phyloP scores from a whole-genome alignment of 2,888 invertebrate genomes.

The Oscheius myriophilus region DNA sequence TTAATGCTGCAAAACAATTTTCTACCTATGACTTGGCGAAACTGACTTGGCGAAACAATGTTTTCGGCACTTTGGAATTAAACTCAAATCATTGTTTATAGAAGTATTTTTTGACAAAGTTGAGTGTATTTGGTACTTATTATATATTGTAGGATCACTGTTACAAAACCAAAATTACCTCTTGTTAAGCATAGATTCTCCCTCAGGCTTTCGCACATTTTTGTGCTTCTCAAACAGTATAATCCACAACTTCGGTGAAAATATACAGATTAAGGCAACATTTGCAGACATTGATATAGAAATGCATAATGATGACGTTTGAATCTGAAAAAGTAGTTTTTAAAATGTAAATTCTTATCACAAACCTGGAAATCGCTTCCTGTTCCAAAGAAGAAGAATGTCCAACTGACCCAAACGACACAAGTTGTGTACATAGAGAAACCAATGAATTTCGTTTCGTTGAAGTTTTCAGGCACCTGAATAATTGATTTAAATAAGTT shows the following conservation, averaged over 20 bases:
- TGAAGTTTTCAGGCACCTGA: slow-evolving; percentile 78
- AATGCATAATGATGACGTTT: slow-evolving; percentile 80
- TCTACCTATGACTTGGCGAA: no score
- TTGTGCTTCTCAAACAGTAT: slow-evolving; percentile 81
- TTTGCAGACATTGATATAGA: slow-evolving; percentile 80
- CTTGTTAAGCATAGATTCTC: slow-evolving; percentile 64
- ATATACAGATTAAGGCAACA: slow-evolving; percentile 79
- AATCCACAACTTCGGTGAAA: slow-evolving; percentile 81
- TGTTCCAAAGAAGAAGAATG: slow-evolving; percentile 84
- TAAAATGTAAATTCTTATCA: background rate
- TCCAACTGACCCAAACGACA: slow-evolving; percentile 83
- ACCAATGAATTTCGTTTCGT: slow-evolving; percentile 78
- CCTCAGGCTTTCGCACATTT: slow-evolving; percentile 76
- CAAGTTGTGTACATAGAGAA: slow-evolving; percentile 79
- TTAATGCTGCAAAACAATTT: no score
- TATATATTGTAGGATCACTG: no score
- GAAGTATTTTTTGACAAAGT: no score
- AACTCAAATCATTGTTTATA: no score
- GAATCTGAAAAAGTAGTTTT: slow-evolving; percentile 74
- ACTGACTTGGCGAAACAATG: no score
- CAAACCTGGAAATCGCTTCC: slow-evolving; percentile 80
- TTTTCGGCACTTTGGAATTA: no score
- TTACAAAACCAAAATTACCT: slow-evolving; percentile 38
- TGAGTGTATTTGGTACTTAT: no score
- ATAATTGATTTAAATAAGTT: background rate